Evolutionary conservation across 2,888 invertebrate genomes (phyloP), one percentile per base, ranked within the genome.

Genomic region (Lithophane semibrunnea): DNA sequence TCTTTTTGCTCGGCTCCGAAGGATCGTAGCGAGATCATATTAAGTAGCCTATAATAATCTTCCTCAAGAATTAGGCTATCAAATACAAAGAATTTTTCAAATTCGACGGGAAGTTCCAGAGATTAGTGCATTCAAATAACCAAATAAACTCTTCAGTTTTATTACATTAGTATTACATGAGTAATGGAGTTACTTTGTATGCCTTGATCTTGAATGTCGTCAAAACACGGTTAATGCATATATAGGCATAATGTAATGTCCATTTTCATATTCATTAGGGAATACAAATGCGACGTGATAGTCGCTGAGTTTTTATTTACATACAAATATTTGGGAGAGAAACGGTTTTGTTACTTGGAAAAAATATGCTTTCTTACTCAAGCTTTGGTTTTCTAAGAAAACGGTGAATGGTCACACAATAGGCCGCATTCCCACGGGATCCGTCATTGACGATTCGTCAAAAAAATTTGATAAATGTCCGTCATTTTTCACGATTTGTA

Each of bases 191-290:
- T 82, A n/a, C n/a, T 56, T 29, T 44, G 16, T 12, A 16, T 47
- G 37, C 82, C 82, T 61, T 83, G 69, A 77, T 77, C 77, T 44
- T 67, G 37, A 24, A 69, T 66, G 37, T 75, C 47, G 42, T 66
- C 44, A 72, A 66, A 64, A 75, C 13, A 7, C 16, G 42, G 56
- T 67, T 82, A n/a, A n/a, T n/a, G n/a, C n/a, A n/a, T n/a, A n/a
- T n/a, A n/a, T n/a, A n/a, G n/a, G n/a, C 82, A 76, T 60, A 77
- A 47, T 44, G 47, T 82, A 47, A 82, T 64, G 44, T 77, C 68
- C 73, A 72, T 73, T 81, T 83, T 73, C 47, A 79, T 83, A 84
- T 81, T 73, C 79, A 83, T 83, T 73, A 60, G 60, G 73, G 54
- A 49, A 79, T 81, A 84, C 83, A 81, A 73, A 64, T 29, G 56